Evolutionary conservation across 2,797 vertebrate genomes (phyloP), one percentile per base, ranked within the genome.

Genomic region (Leontocebus nigricollis): DNA sequence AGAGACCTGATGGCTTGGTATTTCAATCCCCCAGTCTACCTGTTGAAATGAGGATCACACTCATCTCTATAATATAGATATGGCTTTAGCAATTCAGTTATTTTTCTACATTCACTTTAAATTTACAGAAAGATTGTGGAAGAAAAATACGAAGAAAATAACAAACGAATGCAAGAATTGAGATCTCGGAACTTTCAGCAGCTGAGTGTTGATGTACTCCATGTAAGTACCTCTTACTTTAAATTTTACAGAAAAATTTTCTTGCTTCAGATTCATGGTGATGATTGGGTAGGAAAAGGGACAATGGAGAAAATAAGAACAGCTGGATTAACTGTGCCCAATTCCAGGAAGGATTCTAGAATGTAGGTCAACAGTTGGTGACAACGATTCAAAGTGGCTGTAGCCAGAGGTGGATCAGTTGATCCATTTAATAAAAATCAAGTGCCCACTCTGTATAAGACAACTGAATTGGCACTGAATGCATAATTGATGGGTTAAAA

Each of bases 111-210:
- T 67, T 92, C 50, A n/a, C 46, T 77, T 95, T 94, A 75, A 48
- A 95, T 98, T 98, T 94, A 46, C 98, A 99, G 99, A 96, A 98
- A 98, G 36, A 97, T 99, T 79, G 99, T 98, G 24, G 99, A 99
- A 98, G 98, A 99, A 98, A 99, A 99, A 97, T 99, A 99, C 30
- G 97, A 99, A 97, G 99, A 99, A 98, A 99, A 99, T 97, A 97
- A 98, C 26, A 98, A 94, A 93, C 98, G 98, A 94, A 98, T 99
- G 98, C 98, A 98, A 93, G 99, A 99, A 67, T 97, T 98, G 93
- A 98, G 99, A 84, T 98, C 97, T 61, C 98, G n/a, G 85, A 98
- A 99, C 94, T 99, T 99, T 90, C 98, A 98, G 93, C 98, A 97
- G 81, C 96, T 98, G 95, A 98, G 97, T 46, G 80, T 98, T 85